Evolutionary conservation across 2,888 invertebrate species (phyloP).

Genomic region (Torymus tubicola): DNA sequence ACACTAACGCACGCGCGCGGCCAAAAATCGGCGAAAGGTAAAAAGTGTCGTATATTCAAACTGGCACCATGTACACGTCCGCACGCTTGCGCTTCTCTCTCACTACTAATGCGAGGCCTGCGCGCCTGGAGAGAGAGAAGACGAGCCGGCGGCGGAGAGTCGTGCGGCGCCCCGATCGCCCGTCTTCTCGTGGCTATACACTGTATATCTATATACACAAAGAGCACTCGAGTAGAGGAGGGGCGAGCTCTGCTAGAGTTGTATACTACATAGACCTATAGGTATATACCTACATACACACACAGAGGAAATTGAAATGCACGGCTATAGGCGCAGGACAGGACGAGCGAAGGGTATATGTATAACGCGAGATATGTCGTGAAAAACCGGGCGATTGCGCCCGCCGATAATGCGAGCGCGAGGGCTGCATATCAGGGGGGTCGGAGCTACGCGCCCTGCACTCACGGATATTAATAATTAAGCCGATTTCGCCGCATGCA

Average conservation of each 20-base stretch:
- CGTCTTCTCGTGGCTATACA: background rate
- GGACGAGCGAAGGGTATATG: no score
- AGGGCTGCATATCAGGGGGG: background rate
- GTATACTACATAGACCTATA: no score
- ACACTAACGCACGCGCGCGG: constrained; percentile 2
- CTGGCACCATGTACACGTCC: constrained; percentile 3
- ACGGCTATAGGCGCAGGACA: no score
- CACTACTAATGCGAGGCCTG: constrained; percentile 17
- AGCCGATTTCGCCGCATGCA: constrained; percentile 5
- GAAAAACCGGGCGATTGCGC: no score
- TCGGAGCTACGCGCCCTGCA: constrained; percentile 21
- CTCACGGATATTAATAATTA: constrained; percentile 43
- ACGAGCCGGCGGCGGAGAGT: background rate
- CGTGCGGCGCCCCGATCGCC: constrained; percentile 1
- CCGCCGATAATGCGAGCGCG: background rate
- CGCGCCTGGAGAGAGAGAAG: background rate
- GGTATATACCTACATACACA: no score
- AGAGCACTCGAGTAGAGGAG: no score
- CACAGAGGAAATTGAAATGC: no score
- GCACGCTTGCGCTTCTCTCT: constrained; percentile 31
- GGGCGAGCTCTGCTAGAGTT: no score
- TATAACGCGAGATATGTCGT: no score
- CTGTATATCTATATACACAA: no score
- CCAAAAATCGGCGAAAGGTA: no score
- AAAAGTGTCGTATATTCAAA: no score